Base-by-base conservation (phyloP, 2,797 vertebrate genomes). In the Pipistrellus pygmaeus region DNA sequence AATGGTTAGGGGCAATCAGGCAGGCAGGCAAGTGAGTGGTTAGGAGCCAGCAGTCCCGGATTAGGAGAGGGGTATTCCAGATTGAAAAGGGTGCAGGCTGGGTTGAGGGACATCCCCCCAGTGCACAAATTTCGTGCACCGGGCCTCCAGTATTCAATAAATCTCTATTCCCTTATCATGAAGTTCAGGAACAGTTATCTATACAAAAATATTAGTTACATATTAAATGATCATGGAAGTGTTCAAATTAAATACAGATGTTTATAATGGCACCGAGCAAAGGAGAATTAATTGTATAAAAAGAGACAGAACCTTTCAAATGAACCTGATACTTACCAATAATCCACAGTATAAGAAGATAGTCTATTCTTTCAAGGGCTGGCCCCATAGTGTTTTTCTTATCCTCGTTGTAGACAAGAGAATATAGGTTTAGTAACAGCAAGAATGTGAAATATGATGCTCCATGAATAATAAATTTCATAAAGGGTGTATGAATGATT, bases 391-490 rank as follows among this genome's bases (percentile, higher is more conserved):
- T 99, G 98, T 99, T 99, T 97, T 99, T 99, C 98, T 99, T 99
- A 97, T 98, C 98, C 94, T 99, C 99, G 27, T 99, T 99, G 98
- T 99, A 99, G 94, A 99, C 99, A 96, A 99, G 98, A 15, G 99
- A 99, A 98, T 99, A 99, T 46, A 99, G 98, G 98, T 99, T 99
- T 91, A 99, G 99, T 95, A 99, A 97, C 32, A 99, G 98, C 89
- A 99, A 98, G 98, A 99, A 99, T 1, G 99, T 99, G 97, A 99
- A 99, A 98, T 99, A 99, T 4, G 99, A 99, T 92, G 99, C 99
- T 97, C 99, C 99, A 93, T 99, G 99, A 97, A 99, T 99, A 98
- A 99, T 99, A 98, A 99, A 99, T 97, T 99, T 99, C 98, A 99
- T 99, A 80, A 99, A 99, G 60, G 99, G 99, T 27, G 99, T 99